Evolutionary conservation across 2,888 invertebrate species (phyloP).

Genomic region (Platerodrilus igneus): DNA sequence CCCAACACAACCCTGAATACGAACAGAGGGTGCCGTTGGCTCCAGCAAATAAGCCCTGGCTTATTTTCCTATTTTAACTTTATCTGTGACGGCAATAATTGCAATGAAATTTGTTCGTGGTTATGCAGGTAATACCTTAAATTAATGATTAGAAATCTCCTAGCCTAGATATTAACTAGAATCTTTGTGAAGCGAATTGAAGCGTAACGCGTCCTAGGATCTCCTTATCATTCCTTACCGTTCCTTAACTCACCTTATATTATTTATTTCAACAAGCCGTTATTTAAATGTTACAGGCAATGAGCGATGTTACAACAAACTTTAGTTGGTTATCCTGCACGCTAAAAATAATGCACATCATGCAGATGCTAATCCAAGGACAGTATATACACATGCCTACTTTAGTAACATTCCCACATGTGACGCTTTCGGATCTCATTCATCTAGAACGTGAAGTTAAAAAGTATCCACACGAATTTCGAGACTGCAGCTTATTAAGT

Average conservation of each 20-base stretch:
- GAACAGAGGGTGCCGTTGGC: too few species aligned
- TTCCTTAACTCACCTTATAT: neutral
- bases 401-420: constrained; percentile 71
- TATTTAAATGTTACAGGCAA: constrained; percentile 62
- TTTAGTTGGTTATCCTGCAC: constrained; percentile 84
- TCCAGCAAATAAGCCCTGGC: too few species aligned
- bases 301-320: constrained; percentile 91
- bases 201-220: too few species aligned
- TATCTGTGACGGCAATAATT: too few species aligned
- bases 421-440: constrained; percentile 62
- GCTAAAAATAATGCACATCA: constrained; percentile 67
- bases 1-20: too few species aligned
- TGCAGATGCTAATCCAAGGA: constrained; percentile 91
- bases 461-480: too few species aligned
- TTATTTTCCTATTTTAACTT: too few species aligned
- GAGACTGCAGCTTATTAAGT: constrained; percentile 6
- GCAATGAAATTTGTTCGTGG: too few species aligned
- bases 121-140: too few species aligned
- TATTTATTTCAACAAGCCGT: neutral
- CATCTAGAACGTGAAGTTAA: constrained; percentile 53
- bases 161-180: too few species aligned
- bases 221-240: constrained; percentile 10
- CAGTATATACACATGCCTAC: constrained; percentile 77
- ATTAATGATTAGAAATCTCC: too few species aligned
- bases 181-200: too few species aligned